Conservation (phyloP, 2,113 vertebrate genomes). For the Sitta europaea region DNA sequence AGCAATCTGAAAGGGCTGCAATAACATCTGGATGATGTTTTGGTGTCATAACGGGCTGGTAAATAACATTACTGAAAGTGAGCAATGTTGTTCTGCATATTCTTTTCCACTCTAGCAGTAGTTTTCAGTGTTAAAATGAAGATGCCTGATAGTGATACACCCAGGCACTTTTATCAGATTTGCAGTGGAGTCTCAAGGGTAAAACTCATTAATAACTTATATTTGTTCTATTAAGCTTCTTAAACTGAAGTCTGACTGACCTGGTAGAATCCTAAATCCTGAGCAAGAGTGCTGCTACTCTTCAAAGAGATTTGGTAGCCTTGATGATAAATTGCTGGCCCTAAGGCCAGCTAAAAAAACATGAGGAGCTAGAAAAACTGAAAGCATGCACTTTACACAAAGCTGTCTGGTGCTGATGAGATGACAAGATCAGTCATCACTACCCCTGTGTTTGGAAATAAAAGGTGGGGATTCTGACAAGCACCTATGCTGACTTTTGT, state of each 20-base stretch:
- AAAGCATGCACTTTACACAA: neutral
- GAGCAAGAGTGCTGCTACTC: neutral
- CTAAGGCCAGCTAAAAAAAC: neutral
- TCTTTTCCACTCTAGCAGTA: neutral
- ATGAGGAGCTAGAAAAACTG: neutral
- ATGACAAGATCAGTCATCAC: neutral
- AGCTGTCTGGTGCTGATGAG: neutral
- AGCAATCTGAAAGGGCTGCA: neutral
- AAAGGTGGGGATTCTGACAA: neutral
- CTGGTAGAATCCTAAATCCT: neutral
- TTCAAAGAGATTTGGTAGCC: neutral
- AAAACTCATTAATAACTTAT: conserved; percentile 3
- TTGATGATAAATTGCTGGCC: neutral
- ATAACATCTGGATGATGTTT: conserved; percentile 32
- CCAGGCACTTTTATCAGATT: neutral
- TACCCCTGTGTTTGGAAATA: neutral
- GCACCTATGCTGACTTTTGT: neutral
- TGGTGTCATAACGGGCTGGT: neutral
- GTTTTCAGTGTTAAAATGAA: neutral
- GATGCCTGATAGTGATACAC: neutral
- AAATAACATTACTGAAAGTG: neutral
- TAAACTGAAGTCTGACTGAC: neutral
- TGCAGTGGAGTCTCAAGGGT: neutral
- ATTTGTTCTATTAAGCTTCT: conserved; percentile 10
- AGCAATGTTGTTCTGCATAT: neutral